Conservation (phyloP, 2,113 vertebrate species). For the Perccottus glenii region DNA sequence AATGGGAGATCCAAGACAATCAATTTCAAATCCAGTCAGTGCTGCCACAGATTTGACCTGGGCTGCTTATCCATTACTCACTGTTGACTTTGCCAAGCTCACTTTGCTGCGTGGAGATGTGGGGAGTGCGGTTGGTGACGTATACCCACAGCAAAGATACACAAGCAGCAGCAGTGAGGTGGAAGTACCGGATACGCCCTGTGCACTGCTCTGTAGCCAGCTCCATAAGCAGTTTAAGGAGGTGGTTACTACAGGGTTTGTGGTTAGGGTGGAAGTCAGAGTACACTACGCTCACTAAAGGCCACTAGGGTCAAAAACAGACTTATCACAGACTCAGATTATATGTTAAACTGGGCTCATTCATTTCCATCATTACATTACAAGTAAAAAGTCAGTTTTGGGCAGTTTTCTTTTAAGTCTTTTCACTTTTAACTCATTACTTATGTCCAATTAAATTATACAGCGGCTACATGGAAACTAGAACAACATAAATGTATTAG, state of each 20-base stretch:
- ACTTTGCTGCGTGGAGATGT: constrained; percentile 19
- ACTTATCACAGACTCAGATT: background rate
- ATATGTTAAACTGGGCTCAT: background rate
- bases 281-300: constrained; percentile 29
- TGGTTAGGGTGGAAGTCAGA: constrained; percentile 62
- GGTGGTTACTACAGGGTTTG: constrained; percentile 52
- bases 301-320: constrained; percentile 5
- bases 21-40: constrained; percentile 24
- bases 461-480: too few relatives aligned
- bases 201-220: constrained; percentile 52
- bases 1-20: constrained; percentile 28
- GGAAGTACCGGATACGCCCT: constrained; percentile 56
- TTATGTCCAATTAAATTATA: too few relatives aligned
- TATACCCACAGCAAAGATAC: background rate
- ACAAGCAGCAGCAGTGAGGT: constrained; percentile 29
- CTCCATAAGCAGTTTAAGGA: constrained; percentile 53
- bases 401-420: too few relatives aligned
- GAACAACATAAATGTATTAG: too few relatives aligned
- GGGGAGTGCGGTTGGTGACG: constrained; percentile 4
- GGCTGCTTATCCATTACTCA: constrained; percentile 26
- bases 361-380: too few relatives aligned
- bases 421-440: too few relatives aligned
- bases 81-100: constrained; percentile 36
- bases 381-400: too few relatives aligned
- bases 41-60: constrained; percentile 34